These are phyloP conservation scores for Pseudochromis fuscus DNA, from an alignment of 2,797 vertebrate genomes.

Conservation along the genomic window DNA sequence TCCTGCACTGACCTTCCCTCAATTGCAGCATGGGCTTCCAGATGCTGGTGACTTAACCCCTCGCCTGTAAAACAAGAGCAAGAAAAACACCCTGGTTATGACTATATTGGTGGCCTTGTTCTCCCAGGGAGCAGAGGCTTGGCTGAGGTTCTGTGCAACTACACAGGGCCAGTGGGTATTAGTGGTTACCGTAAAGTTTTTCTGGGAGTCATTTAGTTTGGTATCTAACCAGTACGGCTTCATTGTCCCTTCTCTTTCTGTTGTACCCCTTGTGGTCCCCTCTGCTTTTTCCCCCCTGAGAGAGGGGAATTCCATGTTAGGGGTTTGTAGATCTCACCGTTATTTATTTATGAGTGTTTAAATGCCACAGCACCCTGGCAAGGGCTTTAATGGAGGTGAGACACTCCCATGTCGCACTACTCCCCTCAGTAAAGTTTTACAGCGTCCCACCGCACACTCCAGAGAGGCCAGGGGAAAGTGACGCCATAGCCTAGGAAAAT, in stretches of 20 bases:
- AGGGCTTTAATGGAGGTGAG: conserved; percentile 83
- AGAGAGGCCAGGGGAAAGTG: conserved; percentile 78
- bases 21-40: conserved; percentile 67
- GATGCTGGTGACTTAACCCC: conserved; percentile 82
- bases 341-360: conserved; percentile 80
- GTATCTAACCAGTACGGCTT: conserved; percentile 67
- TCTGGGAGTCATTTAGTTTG: conserved; percentile 69
- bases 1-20: conserved; percentile 71
- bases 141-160: conserved; percentile 60
- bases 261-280: conserved; percentile 34
- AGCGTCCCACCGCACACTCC: conserved; percentile 79
- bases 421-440: conserved; percentile 85
- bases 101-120: conserved; percentile 80
- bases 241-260: conserved; percentile 55
- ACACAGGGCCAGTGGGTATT: conserved; percentile 73
- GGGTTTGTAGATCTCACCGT: conserved; percentile 70
- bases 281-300: conserved; percentile 33
- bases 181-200: conserved; percentile 77
- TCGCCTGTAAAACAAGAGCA: conserved; percentile 80
- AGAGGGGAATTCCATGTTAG: conserved; percentile 65
- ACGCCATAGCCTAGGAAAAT: conserved; percentile 79
- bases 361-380: conserved; percentile 81
- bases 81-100: conserved; percentile 79
- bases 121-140: conserved; percentile 69
- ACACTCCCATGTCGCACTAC: conserved; percentile 82